Base-by-base conservation (phyloP, 1,140 invertebrate genomes). In the Drosophila punjabiensis region DNA sequence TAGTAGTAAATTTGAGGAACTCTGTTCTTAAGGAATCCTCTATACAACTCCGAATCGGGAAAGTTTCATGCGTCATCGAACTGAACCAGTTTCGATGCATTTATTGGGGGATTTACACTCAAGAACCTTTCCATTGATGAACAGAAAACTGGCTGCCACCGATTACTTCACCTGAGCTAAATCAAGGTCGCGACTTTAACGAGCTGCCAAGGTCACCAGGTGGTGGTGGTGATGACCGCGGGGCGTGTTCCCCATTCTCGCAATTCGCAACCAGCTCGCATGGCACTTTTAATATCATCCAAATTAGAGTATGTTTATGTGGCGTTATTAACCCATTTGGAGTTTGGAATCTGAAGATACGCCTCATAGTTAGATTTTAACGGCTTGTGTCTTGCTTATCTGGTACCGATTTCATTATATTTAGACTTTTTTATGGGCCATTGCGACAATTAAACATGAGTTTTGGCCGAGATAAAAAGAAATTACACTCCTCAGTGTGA, bases 381-480 rank as follows among this genome's bases (percentile, higher is more conserved):
- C 32, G 52, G 37, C 20, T 35, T 33, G 18, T 62, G 30, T 63
- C 37, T 53, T 10, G 68, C 45, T 61, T 74, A 43, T 74, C 55
- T 66, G 24, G 9, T 33, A 11, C 9, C 24, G 30, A 73, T 74
- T 74, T 74, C 70, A 74, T 74, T 43, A 61, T 41, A 37, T 48
- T 48, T 59, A 73, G 35, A 10, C 39, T 60, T 41, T 55, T 73
- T 74, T 32, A 74, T 62, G 68, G 37, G 30, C n/a, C 32, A 74
- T 73, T 74, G 47, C 70, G 56, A 37, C 70, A 74, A 74, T 74
- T 74, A 74, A 74, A 41, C 10, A 32, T 28, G 30, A 35, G 28
- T 61, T 73, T 74, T 74, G 20, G 24, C 43, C 68, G 60, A 56
- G 55, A 73, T 74, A 61, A 73, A 74, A 74, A 73, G 37, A 74